A percentile compares a stretch with the other conserved stretches of the same genome.
Conservation (phyloP, 2,113 vertebrate genomes). For the Actinemys pallida region DNA sequence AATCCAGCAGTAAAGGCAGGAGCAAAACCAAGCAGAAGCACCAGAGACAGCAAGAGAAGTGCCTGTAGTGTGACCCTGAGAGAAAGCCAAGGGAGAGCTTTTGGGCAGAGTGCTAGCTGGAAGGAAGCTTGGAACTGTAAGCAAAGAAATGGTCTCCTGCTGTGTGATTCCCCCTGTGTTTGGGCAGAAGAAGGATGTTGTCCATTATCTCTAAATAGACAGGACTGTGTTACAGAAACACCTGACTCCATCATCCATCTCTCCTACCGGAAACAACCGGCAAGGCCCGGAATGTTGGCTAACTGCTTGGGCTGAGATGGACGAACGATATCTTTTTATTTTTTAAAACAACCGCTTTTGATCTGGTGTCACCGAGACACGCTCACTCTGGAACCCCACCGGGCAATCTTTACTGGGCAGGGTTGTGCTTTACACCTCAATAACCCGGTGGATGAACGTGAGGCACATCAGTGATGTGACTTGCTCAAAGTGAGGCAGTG, state of each 20-base stretch:
- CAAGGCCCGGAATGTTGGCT: not conserved
- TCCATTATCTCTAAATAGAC: not conserved
- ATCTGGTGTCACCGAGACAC: not conserved
- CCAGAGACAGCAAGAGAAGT: not conserved
- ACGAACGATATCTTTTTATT: accelerated
- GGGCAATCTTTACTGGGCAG: not conserved
- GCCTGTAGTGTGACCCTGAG: not conserved
- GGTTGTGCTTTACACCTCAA: accelerated
- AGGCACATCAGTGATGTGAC: not conserved
- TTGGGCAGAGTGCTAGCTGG: not conserved
- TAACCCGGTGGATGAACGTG: not conserved
- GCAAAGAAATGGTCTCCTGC: not conserved
- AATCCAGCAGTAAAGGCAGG: not conserved
- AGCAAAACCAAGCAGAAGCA: not conserved
- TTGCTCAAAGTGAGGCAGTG: not conserved
- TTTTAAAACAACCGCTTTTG: not conserved
- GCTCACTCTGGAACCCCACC: not conserved
- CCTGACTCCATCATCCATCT: not conserved
- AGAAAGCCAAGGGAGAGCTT: not conserved
- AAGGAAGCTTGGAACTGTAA: not conserved
- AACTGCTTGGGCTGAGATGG: not conserved
- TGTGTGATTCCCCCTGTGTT: not conserved
- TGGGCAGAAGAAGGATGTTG: not conserved
- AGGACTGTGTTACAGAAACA: not conserved
- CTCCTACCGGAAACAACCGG: not conserved